A percentile compares a stretch with the other conserved stretches of the same genome.
Conservation (phyloP, 2,113 vertebrate genomes). For the Scortum barcoo region DNA sequence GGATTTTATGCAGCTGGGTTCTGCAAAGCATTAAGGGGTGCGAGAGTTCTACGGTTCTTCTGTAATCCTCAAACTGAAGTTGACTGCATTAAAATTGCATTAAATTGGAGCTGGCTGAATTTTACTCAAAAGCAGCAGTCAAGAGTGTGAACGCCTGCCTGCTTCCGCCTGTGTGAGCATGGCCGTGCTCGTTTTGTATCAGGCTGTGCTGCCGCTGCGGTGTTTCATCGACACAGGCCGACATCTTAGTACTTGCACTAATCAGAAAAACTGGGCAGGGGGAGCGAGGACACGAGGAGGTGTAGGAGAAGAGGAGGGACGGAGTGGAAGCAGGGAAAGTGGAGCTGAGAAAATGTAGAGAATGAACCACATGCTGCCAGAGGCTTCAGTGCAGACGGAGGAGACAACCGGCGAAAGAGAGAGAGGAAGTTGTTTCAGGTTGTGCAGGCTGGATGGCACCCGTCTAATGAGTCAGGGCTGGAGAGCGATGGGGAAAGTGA, state of each 20-base stretch:
- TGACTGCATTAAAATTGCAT: background rate
- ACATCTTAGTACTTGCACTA: constrained; percentile 9
- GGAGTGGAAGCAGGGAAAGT: background rate
- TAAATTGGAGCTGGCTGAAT: background rate
- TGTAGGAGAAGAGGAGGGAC: background rate
- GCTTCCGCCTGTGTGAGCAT: background rate
- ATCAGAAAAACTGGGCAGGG: background rate
- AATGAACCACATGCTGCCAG: background rate
- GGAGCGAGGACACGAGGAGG: background rate
- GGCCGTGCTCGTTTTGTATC: background rate
- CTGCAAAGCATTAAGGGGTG: background rate
- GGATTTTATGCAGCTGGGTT: background rate
- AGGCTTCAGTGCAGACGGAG: background rate
- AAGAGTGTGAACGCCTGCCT: background rate
- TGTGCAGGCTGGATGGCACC: background rate
- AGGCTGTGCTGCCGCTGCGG: background rate
- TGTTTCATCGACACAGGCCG: constrained; percentile 4
- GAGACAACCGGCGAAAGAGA: background rate
- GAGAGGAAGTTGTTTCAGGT: background rate
- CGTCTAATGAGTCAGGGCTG: background rate
- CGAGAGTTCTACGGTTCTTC: background rate
- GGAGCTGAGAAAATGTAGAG: background rate
- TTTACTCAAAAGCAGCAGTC: background rate
- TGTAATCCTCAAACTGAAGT: background rate
- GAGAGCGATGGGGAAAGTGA: constrained; percentile 13